Percentiles rank a stretch among this genome's conserved stretches.
These are phyloP conservation scores for Trachymyrmex septentrionalis DNA, from an alignment of 1,140 invertebrate species.

Conservation along the genomic window DNA sequence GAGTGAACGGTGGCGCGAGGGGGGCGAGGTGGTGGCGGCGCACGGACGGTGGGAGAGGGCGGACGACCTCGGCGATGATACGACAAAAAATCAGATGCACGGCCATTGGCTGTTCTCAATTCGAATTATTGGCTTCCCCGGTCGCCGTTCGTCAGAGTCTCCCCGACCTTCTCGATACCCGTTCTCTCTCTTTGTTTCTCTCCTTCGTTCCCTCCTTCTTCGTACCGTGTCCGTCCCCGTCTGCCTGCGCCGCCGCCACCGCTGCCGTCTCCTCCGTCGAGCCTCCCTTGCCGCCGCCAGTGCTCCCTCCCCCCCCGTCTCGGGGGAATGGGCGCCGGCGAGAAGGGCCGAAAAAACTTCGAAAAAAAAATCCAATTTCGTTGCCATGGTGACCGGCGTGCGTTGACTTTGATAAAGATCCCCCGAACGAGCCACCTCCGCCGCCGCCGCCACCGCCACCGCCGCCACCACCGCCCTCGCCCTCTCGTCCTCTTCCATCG, in stretches of 20 bases:
- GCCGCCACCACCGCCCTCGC: conserved; percentile 25
- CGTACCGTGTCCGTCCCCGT: conserved; percentile 57
- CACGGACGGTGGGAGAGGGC: conserved; percentile 66
- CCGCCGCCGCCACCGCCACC: conserved; percentile 60
- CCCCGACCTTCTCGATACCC: conserved; percentile 76
- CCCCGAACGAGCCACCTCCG: conserved; percentile 76
- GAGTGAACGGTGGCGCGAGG: conserved; percentile 37
- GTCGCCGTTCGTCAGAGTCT: conserved; percentile 85
- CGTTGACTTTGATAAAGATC: conserved; percentile 86
- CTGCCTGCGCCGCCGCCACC: conserved; percentile 41
- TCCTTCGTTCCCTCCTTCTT: conserved; percentile 67
- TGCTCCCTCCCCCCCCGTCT: conserved; percentile 54
- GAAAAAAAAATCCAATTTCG: conserved; percentile 87
- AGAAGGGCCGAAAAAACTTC: conserved; percentile 85
- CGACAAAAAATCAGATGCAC: conserved; percentile 86
- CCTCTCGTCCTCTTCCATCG: conserved; percentile 55
- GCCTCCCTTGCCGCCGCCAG: conserved; percentile 66
- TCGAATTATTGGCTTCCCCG: conserved; percentile 86
- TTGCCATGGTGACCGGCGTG: conserved; percentile 85
- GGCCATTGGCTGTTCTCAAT: conserved; percentile 87
- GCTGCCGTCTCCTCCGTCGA: conserved; percentile 67
- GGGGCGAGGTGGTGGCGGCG: conserved; percentile 2
- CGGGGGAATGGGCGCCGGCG: conserved; percentile 73
- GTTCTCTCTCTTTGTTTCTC: conserved; percentile 64
- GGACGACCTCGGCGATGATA: conserved; percentile 83